Percentiles rank a stretch among this genome's conserved stretches.
Conservation (phyloP, 2,113 vertebrate genomes). For the Urocynchramus pylzowi region DNA sequence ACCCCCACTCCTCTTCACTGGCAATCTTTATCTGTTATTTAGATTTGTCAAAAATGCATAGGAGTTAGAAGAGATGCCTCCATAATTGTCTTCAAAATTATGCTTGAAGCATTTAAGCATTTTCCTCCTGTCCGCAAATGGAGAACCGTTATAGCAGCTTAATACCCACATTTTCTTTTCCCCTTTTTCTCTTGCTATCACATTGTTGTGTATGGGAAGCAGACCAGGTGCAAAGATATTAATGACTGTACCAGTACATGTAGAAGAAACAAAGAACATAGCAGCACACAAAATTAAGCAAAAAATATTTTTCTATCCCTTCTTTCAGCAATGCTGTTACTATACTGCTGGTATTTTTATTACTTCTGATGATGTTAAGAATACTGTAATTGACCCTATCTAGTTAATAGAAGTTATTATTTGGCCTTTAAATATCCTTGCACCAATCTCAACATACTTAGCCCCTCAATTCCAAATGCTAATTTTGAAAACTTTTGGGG, state of each 20-base stretch:
- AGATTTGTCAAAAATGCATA: background rate
- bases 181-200: background rate
- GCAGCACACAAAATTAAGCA: background rate
- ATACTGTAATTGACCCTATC: background rate
- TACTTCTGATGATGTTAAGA: background rate
- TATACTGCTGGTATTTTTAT: background rate
- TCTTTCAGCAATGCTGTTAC: background rate
- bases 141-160: background rate
- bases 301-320: background rate
- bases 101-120: background rate
- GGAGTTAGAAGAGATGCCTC: background rate
- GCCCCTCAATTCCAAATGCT: background rate
- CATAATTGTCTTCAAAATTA: background rate
- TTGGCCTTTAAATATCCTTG: background rate
- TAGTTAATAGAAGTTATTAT: background rate
- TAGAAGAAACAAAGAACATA: background rate
- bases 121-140: background rate
- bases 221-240: background rate
- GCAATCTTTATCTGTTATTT: background rate
- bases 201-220: background rate
- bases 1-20: accelerated
- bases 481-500: background rate
- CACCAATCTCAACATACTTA: background rate
- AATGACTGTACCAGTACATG: background rate
- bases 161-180: background rate